These are phyloP conservation scores for Choristoneura rosaceana DNA, from an alignment of 2,888 invertebrate species.

Conservation along the genomic window DNA sequence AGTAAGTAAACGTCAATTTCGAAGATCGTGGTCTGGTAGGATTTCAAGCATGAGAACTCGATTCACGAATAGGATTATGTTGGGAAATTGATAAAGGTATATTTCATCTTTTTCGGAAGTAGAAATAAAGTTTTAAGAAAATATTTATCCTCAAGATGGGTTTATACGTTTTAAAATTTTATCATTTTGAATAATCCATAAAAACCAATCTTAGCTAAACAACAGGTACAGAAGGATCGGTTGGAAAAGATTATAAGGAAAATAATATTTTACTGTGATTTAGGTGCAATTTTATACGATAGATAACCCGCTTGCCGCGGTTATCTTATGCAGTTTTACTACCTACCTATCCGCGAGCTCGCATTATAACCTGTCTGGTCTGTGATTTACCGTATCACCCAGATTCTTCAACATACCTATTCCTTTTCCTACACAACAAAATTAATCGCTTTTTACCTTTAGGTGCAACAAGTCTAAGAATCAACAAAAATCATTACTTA, in stretches of 20 bases:
- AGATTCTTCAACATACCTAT: slow-evolving; percentile 3
- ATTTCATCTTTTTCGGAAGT: background rate
- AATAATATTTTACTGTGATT: background rate
- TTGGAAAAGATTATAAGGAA: background rate
- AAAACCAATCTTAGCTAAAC: too few relatives aligned
- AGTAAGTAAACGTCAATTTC: slow-evolving; percentile 52
- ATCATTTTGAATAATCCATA: background rate
- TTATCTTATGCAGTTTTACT: slow-evolving; percentile 1
- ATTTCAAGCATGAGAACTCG: slow-evolving; percentile 77
- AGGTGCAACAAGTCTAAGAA: slow-evolving; percentile 1
- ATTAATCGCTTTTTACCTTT: background rate
- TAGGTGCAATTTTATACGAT: background rate
- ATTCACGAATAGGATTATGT: slow-evolving; percentile 70
- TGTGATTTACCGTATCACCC: slow-evolving; percentile 9
- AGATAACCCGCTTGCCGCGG: background rate
- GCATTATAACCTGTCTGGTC: slow-evolving; percentile 6
- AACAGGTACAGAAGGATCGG: background rate
- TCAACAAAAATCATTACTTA: slow-evolving; percentile 5
- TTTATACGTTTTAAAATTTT: background rate
- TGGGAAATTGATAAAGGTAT: slow-evolving; percentile 23
- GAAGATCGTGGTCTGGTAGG: slow-evolving; percentile 66
- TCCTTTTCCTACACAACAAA: background rate
- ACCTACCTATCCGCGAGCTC: background rate
- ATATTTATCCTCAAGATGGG: background rate
- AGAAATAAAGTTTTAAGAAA: background rate